Base-by-base conservation (phyloP, 2,113 vertebrate species). In the Lucifuga dentata region DNA sequence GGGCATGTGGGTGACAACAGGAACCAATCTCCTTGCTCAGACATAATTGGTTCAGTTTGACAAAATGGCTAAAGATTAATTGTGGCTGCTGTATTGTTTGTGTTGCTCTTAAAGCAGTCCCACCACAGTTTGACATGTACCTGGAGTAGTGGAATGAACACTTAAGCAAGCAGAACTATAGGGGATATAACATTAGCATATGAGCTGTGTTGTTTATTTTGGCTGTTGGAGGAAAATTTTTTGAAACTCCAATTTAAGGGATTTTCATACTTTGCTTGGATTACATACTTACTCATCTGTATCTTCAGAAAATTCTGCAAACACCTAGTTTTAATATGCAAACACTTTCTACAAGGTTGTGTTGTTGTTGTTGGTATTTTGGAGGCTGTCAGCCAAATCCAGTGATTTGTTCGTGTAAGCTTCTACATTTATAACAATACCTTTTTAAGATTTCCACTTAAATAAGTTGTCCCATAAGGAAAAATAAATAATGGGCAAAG, bases 31-130 rank as follows among this genome's bases (percentile, higher is more conserved):
- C n/a, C n/a, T n/a, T n/a, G n/a, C n/a, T n/a, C 33, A 29, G 33
- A 46, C 5, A 46, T 70, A 64, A 79, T 61, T 71, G 52, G 49
- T n/a, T n/a, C 10, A 35, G 12, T 70, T 44, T 78, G 57, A 75
- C 74, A 67, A 32, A 75, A 20, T 48, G 24, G 44, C 6, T 2
- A 5, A 11, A 67, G 61, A 68, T 48, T 41, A 44, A 36, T 32
- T 66, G 6, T 49, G 2, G 41, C 24, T 7, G 17, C 24, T 48
- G 16, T 39, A 29, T 59, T 68, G 35, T 69, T 73, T 57, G 6
- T 40, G 0, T 55, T 41, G 3, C 33, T 23, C 19, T 68, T 83
- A 48, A 48, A 80, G 40, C 13, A 19, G 15, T 51, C 11, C 44
- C 17, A 40, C 11, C 15, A 26, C 23, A 11, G 6, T 68, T 53